Evolutionary conservation across 2,113 vertebrate genomes (phyloP).

Genomic region (Andinoacara biseriatus): DNA sequence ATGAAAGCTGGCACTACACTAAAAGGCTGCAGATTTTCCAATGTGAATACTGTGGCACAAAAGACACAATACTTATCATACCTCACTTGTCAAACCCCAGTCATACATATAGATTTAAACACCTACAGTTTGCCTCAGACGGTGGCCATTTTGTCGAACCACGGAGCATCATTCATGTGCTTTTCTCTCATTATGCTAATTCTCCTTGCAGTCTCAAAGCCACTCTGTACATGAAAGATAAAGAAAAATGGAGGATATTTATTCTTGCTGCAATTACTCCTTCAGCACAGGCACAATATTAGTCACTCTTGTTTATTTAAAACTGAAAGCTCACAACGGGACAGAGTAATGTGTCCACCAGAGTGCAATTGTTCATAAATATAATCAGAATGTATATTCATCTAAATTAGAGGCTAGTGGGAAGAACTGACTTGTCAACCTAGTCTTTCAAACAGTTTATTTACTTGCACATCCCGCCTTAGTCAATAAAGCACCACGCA

Average conservation of each 20-base stretch:
- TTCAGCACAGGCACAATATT: slow-evolving; percentile 25
- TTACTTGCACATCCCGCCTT: slow-evolving; percentile 9
- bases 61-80: not conserved
- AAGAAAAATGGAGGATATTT: slow-evolving; percentile 61
- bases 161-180: slow-evolving; percentile 47
- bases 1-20: not conserved
- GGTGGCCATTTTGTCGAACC: slow-evolving; percentile 63
- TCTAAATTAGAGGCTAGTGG: slow-evolving; percentile 16
- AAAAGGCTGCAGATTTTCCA: not conserved
- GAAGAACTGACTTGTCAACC: not conserved
- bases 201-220: slow-evolving; percentile 35
- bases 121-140: slow-evolving; percentile 40
- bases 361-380: slow-evolving; percentile 35
- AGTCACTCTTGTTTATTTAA: slow-evolving; percentile 44
- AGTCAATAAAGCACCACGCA: slow-evolving; percentile 47
- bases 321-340: slow-evolving; percentile 12
- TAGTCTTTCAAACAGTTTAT: not conserved
- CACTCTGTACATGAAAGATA: slow-evolving; percentile 66
- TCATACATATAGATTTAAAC: not conserved
- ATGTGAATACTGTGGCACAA: not conserved
- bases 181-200: slow-evolving; percentile 65
- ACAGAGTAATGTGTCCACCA: slow-evolving; percentile 24
- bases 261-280: slow-evolving; percentile 58
- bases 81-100: slow-evolving; percentile 32
- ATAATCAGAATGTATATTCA: slow-evolving; percentile 8